Percentiles rank a stretch among this genome's conserved stretches.
Evolutionary conservation across 2,113 vertebrate species (phyloP).

Genomic region (Elaphurus davidianus): DNA sequence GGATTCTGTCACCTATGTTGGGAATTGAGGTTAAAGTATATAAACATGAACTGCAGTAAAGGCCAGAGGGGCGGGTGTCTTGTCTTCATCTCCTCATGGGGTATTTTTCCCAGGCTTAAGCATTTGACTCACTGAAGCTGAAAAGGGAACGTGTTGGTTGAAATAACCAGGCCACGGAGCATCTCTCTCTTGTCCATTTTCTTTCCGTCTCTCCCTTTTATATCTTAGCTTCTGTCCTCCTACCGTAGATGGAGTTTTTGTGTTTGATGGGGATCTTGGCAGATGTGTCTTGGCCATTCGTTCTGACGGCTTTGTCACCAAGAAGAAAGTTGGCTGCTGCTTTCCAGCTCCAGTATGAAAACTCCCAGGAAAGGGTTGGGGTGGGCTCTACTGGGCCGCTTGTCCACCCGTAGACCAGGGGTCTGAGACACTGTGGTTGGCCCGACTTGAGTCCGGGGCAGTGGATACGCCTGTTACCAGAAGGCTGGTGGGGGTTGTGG

Average conservation of each 20-base stretch:
- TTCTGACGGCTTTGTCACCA: background rate
- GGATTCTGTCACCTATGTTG: background rate
- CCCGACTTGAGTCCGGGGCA: background rate
- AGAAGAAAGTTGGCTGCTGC: background rate
- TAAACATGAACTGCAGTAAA: background rate
- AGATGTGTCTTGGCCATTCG: background rate
- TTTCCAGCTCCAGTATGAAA: background rate
- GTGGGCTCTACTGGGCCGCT: background rate
- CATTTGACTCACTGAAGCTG: background rate
- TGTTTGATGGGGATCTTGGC: background rate
- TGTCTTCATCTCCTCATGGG: background rate
- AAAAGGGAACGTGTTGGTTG: no score
- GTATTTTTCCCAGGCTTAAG: background rate
- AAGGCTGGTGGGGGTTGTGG: background rate
- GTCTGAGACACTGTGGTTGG: background rate
- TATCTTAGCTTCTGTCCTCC: background rate
- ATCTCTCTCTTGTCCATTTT: background rate
- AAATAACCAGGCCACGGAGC: background rate
- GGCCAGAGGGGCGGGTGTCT: background rate
- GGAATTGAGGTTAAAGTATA: background rate
- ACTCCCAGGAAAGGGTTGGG: background rate
- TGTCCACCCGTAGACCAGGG: background rate
- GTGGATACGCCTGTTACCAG: background rate
- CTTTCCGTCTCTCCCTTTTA: background rate
- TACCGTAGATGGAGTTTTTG: background rate